Evolutionary conservation across 37 sponge, comb jelly and placozoan species (phyloP), one percentile per base, ranked within the genome.

Genomic region (Spongia lamella): DNA sequence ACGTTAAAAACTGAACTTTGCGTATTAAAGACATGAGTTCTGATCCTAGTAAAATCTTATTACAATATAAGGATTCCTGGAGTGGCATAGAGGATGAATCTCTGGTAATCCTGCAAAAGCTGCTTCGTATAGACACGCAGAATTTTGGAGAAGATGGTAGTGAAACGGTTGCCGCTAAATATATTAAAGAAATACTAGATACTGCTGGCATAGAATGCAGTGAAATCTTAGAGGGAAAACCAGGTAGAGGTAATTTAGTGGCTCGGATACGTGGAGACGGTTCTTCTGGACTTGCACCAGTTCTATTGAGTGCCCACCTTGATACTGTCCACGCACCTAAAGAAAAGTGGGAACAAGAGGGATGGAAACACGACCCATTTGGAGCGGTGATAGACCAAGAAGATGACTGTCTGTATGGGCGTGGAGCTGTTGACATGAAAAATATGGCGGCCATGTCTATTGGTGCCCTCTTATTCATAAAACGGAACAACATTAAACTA

Each of bases 341-440:
- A 55, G 88, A 84, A 34, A 67, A 84, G 59, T 92, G 93, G 93
- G 73, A 77, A 54, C 75, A 58, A 25, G 80, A 76, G 33, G 93
- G 93, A 16, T 92, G 93, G 93, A 87, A 84, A 72, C 85, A 87
- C 58, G 66, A 81, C 33, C 93, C 93, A 0, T 92, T 70, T 38
- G 85, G 82, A 29, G 93, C 74, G 3, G 78, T 73, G 59, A 87
- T 92, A 17, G 85, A 92, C 59, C 85, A 87, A 60, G 93, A 84
- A 66, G 93, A 92, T 51, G 93, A 85, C 21, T 92, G 93, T 66
- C 70, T 92, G 0, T 92, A 92, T 63, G 93, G 93, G 21, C 65
- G 93, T 19, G 93, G 93, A 7, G 74, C 93, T 6, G 59, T 92
- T 29, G 93, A 92, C 56, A 92, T 92, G 93, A 92, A 92, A 34